Conservation (phyloP, 2,113 vertebrate species). For the Albula glossodonta region DNA sequence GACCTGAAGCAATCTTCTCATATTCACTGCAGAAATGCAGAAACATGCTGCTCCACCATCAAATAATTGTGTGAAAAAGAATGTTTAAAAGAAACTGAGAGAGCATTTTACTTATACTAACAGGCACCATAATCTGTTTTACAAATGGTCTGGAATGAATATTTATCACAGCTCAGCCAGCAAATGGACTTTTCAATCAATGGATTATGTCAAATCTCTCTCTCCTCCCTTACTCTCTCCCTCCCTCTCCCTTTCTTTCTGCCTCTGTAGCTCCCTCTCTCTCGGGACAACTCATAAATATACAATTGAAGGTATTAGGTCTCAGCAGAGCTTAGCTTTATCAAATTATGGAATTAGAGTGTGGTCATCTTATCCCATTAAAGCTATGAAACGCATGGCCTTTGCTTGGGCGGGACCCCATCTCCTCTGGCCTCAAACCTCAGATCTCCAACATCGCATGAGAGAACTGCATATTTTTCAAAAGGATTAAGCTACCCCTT, state of each 20-base stretch:
- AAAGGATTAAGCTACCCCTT: constrained; percentile 54
- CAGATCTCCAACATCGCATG: constrained; percentile 45
- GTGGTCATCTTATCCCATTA: constrained; percentile 62
- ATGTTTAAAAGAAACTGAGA: not conserved
- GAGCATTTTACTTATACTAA: not conserved
- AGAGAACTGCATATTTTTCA: constrained; percentile 46
- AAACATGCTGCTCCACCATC: not conserved
- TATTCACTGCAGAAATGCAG: not conserved
- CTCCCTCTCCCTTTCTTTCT: not conserved
- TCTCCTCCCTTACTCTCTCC: not conserved
- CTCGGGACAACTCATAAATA: constrained; percentile 52
- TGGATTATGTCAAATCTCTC: constrained; percentile 45
- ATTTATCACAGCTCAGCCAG: not conserved
- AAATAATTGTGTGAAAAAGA: not conserved
- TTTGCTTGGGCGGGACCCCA: constrained; percentile 37
- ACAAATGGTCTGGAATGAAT: not conserved
- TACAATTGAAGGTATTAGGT: constrained; percentile 52
- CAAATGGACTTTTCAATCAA: constrained; percentile 35
- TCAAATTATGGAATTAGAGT: constrained; percentile 62
- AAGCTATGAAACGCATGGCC: constrained; percentile 54
- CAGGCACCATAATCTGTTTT: not conserved
- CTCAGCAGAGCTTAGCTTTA: constrained; percentile 56
- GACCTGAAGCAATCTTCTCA: not conserved
- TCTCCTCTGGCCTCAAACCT: constrained; percentile 38
- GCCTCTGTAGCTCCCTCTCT: constrained; percentile 24